These are phyloP conservation scores for Lytechinus variegatus DNA, from an alignment of 35 echinoderm and acorn worm genomes.

Conservation along the genomic window DNA sequence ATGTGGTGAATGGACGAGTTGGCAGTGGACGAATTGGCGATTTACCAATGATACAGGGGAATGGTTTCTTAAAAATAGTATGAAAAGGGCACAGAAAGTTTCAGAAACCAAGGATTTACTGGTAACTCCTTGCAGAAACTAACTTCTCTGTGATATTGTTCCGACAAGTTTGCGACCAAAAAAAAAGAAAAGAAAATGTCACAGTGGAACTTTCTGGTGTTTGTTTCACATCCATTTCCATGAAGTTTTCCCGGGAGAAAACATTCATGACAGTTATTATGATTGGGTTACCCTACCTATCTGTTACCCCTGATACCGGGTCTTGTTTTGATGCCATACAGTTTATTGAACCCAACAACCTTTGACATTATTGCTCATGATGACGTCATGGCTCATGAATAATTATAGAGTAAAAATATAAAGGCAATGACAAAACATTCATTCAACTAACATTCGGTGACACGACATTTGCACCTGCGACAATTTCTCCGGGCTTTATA, in stretches of 20 bases:
- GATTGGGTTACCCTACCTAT: conserved; percentile 21
- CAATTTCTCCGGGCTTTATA: too few relatives aligned
- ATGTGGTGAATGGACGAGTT: too few relatives aligned
- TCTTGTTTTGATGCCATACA: neutral
- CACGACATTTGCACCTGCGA: too few relatives aligned
- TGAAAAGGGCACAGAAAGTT: neutral
- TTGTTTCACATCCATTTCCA: neutral
- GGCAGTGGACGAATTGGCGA: too few relatives aligned
- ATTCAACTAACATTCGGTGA: too few relatives aligned
- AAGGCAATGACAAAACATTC: too few relatives aligned
- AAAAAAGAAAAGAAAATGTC: neutral
- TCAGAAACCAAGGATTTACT: too few relatives aligned
- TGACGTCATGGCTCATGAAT: neutral
- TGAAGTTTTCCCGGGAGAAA: neutral
- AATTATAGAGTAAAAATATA: too few relatives aligned
- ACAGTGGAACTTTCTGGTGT: neutral
- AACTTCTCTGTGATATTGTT: neutral
- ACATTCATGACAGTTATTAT: conserved; percentile 49
- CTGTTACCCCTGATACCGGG: neutral
- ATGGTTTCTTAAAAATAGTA: neutral
- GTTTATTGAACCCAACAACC: conserved; percentile 10
- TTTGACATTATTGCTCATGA: neutral
- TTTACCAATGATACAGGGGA: neutral
- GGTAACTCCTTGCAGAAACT: too few relatives aligned
- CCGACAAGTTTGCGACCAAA: neutral